Conservation (phyloP, 2,888 invertebrate genomes). For the Pachliopta kotzebuea region DNA sequence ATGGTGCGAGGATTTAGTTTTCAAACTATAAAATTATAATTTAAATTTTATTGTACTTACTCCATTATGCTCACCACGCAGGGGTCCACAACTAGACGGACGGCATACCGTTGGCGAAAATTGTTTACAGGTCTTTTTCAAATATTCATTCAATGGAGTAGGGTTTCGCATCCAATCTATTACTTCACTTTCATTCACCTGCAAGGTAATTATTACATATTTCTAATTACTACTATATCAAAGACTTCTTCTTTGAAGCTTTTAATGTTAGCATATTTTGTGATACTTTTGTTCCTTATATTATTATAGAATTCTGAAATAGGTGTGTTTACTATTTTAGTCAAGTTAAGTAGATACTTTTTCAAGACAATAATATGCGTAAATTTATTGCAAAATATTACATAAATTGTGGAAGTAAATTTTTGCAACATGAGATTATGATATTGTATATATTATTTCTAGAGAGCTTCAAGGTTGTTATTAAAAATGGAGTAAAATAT, state of each 20-base stretch:
- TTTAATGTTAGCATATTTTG: neutral
- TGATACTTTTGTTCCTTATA: neutral
- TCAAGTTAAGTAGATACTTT: no score
- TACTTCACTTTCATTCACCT: slow-evolving; percentile 69
- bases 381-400: no score
- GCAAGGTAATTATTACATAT: neutral
- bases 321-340: no score
- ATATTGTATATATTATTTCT: neutral
- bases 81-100: slow-evolving; percentile 37
- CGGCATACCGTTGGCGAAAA: slow-evolving; percentile 36
- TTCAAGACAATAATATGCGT: no score
- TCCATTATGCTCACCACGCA: slow-evolving; percentile 23
- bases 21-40: neutral
- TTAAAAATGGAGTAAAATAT: neutral
- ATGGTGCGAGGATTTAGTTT: neutral
- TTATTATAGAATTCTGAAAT: no score
- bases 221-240: no score
- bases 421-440: neutral
- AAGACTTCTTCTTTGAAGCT: no score
- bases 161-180: slow-evolving; percentile 80
- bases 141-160: slow-evolving; percentile 55
- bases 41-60: slow-evolving; percentile 1
- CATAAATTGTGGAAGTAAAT: neutral
- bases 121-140: slow-evolving; percentile 38
- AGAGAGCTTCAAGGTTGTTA: neutral